Evolutionary conservation across 2,797 vertebrate genomes (phyloP).

Genomic region (Margarornis squamiger): DNA sequence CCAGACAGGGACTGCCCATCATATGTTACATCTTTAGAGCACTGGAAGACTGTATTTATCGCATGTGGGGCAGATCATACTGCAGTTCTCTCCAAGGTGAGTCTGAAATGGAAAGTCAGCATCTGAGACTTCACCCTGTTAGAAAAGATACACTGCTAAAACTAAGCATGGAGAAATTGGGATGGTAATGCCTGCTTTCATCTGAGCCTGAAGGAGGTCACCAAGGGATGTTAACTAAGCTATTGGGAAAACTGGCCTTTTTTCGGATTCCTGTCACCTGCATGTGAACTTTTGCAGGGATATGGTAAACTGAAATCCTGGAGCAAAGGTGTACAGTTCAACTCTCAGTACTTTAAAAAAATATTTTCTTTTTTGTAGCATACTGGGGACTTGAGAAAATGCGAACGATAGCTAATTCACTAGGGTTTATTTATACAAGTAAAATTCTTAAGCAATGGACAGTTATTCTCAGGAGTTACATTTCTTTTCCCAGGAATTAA

Average conservation of each 20-base stretch:
- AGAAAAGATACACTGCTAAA: not conserved
- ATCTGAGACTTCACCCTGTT: not conserved
- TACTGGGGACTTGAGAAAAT: not conserved
- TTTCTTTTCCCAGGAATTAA: not conserved
- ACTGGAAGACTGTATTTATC: conserved; percentile 76
- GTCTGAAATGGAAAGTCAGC: not conserved
- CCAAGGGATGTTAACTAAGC: not conserved
- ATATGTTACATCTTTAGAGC: conserved; percentile 59
- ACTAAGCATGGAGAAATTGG: not conserved
- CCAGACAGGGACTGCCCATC: conserved; percentile 77
- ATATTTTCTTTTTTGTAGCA: not conserved
- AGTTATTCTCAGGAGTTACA: not conserved
- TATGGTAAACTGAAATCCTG: not conserved
- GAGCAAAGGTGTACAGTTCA: not conserved
- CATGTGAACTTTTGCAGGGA: not conserved
- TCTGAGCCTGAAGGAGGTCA: fast-evolving
- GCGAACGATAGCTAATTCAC: not conserved
- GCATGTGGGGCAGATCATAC: conserved; percentile 85
- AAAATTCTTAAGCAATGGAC: not conserved
- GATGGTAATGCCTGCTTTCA: not conserved
- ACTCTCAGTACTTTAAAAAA: not conserved
- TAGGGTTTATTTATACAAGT: not conserved
- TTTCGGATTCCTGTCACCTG: not conserved
- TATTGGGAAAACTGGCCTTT: not conserved
- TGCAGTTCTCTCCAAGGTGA: conserved; percentile 83